A percentile compares a stretch with the other conserved stretches of the same genome.
These are phyloP conservation scores for Campylomormyrus tamandua DNA, from an alignment of 2,113 vertebrate genomes.

Conservation along the genomic window DNA sequence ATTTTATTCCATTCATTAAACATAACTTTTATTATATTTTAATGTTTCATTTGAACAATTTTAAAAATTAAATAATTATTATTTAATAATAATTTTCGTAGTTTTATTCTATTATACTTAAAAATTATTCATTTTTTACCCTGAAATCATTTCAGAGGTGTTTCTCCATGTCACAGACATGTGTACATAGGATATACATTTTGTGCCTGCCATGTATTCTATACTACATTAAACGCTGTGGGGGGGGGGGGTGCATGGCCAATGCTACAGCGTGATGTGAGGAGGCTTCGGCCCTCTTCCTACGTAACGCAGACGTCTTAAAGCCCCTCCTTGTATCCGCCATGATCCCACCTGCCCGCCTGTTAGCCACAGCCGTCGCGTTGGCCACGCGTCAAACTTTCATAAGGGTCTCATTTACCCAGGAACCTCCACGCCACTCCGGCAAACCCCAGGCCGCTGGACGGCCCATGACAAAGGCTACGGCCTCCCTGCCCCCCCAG, in stretches of 20 bases:
- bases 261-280: not conserved
- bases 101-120: not conserved
- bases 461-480: not conserved
- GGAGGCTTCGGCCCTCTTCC: not conserved
- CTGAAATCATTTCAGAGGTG: not conserved
- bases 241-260: not conserved
- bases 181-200: not conserved
- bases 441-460: not conserved
- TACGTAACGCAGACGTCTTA: not conserved
- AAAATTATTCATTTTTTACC: not conserved
- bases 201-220: not conserved
- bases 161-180: not conserved
- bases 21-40: not conserved
- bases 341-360: not conserved
- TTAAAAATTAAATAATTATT: not conserved
- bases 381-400: not conserved
- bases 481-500: not conserved
- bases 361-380: not conserved
- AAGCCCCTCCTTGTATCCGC: not conserved
- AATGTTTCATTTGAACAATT: not conserved
- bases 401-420: not conserved
- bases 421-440: not conserved
- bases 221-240: not conserved
- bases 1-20: not conserved
- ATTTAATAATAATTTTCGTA: not conserved